phyloP scores from a whole-genome alignment of 2,113 vertebrate species.

The Tricholaema leucomelas region DNA sequence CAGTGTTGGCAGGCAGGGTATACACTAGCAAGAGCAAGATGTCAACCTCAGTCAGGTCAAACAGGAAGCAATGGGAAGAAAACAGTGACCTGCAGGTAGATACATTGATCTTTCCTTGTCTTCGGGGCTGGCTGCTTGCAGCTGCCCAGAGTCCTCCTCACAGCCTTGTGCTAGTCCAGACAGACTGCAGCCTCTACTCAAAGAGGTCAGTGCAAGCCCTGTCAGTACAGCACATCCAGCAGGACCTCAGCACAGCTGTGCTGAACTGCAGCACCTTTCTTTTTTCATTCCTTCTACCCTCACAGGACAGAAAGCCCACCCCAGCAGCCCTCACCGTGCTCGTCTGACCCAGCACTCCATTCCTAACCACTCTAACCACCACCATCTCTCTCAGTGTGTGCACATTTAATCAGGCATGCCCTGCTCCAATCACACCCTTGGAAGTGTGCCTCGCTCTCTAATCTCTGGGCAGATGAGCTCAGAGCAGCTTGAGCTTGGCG shows the following conservation, averaged over 20 bases:
- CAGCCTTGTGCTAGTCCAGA: neutral
- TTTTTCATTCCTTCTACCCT: neutral
- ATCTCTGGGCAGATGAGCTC: neutral
- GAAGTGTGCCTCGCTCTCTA: neutral
- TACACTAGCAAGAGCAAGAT: neutral
- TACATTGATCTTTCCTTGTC: neutral
- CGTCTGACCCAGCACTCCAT: neutral
- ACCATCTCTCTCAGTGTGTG: neutral
- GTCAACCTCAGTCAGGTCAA: neutral
- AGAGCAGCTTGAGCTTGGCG: neutral
- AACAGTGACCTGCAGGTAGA: neutral
- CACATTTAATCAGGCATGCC: neutral
- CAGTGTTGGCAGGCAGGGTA: accelerated
- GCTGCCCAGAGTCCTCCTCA: neutral
- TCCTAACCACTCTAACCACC: neutral
- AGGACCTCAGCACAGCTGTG: neutral
- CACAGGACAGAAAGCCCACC: neutral
- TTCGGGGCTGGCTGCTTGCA: neutral
- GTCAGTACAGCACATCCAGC: neutral
- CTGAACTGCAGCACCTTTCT: neutral
- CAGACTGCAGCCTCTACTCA: neutral
- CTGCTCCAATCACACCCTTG: neutral
- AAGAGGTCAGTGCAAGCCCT: neutral
- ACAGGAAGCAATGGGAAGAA: neutral
- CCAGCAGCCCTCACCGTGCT: neutral